Evolutionary conservation across 2,797 vertebrate species (phyloP).

Genomic region (Gambusia yucatana): DNA sequence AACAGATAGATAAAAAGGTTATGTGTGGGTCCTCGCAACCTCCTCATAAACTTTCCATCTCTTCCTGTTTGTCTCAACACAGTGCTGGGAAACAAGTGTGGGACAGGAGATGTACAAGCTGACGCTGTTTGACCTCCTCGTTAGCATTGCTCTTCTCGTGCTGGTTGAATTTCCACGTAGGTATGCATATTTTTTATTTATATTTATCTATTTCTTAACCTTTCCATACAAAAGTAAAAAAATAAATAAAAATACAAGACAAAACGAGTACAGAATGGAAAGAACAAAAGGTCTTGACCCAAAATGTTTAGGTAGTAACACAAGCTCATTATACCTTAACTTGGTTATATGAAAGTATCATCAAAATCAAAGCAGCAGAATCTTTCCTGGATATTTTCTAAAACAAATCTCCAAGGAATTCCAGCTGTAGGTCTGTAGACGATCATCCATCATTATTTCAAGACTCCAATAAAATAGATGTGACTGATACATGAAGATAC

Average conservation of each 20-base stretch:
- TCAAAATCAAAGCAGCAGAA: too few relatives aligned
- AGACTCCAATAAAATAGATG: background rate
- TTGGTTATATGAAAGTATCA: too few relatives aligned
- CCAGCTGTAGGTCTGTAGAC: too few relatives aligned
- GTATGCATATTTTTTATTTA: slow-evolving; percentile 58
- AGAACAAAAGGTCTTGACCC: too few relatives aligned
- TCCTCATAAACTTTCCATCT: background rate
- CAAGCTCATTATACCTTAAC: too few relatives aligned
- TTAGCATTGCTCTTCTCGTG: slow-evolving; percentile 75
- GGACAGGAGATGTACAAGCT: slow-evolving; percentile 96
- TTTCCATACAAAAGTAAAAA: too few relatives aligned
- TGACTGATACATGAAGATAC: background rate
- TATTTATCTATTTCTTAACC: too few relatives aligned
- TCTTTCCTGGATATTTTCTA: too few relatives aligned
- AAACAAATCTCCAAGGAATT: too few relatives aligned
- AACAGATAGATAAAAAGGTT: background rate
- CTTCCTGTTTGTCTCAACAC: slow-evolving; percentile 50
- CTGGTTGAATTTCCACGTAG: slow-evolving; percentile 89
- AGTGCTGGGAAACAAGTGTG: slow-evolving; percentile 93
- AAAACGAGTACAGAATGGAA: too few relatives aligned
- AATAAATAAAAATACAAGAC: too few relatives aligned
- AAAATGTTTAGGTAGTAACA: too few relatives aligned
- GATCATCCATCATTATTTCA: background rate
- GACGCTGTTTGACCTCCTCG: slow-evolving; percentile 87
- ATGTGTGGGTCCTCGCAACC: background rate